phyloP scores from a whole-genome alignment of 53 echinoderm and acorn worm species.

The Holothuria scabra region DNA sequence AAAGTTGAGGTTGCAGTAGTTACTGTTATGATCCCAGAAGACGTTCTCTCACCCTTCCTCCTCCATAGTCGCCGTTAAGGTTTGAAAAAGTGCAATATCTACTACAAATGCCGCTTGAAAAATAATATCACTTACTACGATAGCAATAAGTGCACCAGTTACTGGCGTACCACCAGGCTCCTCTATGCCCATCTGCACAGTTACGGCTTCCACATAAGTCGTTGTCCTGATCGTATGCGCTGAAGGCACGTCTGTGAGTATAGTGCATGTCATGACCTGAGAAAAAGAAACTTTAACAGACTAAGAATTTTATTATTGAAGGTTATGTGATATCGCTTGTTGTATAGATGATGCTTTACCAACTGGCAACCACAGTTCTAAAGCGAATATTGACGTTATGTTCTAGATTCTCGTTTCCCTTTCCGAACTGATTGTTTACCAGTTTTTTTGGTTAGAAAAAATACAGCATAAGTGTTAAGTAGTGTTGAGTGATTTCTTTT shows the following conservation, averaged over 20 bases:
- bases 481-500: too few species aligned
- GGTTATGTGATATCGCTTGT: too few species aligned
- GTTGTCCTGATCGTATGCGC: neutral
- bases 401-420: too few species aligned
- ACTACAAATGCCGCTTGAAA: neutral
- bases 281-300: too few species aligned
- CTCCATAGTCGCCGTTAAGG: neutral
- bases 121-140: neutral
- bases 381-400: too few species aligned
- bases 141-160: neutral
- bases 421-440: too few species aligned
- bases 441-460: too few species aligned
- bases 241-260: neutral
- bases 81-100: neutral
- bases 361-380: too few species aligned
- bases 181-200: neutral
- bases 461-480: too few species aligned
- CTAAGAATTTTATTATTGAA: too few species aligned
- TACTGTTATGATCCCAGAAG: neutral
- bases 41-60: neutral
- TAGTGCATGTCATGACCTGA: too few species aligned
- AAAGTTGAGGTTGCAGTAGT: neutral
- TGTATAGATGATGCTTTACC: too few species aligned
- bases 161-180: conserved; percentile 11
- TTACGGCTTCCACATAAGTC: neutral